Conservation (phyloP, 2,888 invertebrate species). For the Polia nebulosa region DNA sequence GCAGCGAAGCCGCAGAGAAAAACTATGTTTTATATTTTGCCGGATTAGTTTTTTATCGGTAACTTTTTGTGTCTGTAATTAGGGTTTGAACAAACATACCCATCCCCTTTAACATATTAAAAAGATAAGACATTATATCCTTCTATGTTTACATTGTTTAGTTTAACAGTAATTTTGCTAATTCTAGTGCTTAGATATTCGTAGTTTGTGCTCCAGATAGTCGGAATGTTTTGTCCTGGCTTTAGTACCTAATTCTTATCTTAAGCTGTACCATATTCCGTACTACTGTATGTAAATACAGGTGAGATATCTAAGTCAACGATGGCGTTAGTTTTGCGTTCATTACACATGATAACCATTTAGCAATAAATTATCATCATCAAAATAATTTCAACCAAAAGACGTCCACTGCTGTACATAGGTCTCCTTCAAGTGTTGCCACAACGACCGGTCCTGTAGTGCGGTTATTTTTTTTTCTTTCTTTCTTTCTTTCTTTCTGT, state of each 20-base stretch:
- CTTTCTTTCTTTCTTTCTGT: too few species aligned
- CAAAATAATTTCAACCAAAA: too few species aligned
- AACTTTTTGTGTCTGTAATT: background rate
- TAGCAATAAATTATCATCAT: too few species aligned
- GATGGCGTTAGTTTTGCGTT: background rate
- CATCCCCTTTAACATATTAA: background rate
- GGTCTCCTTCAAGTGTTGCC: too few species aligned
- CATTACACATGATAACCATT: background rate
- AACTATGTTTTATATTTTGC: background rate
- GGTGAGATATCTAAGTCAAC: background rate
- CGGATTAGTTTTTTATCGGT: background rate
- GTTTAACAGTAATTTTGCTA: conserved; percentile 9
- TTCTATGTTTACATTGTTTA: conserved; percentile 20
- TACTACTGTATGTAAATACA: background rate
- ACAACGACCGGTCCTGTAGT: too few species aligned
- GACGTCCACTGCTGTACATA: too few species aligned
- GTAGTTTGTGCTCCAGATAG: conserved; percentile 20
- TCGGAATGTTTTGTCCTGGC: conserved; percentile 1
- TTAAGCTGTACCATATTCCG: background rate
- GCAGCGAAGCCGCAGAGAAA: background rate
- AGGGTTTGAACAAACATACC: conserved; percentile 1
- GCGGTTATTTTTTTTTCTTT: too few species aligned
- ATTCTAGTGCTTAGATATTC: conserved; percentile 21
- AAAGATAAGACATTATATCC: conserved; percentile 21
- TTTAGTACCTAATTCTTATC: conserved; percentile 17